phyloP scores from a whole-genome alignment of 2,113 vertebrate species.

The Paramisgurnus dabryanus region DNA sequence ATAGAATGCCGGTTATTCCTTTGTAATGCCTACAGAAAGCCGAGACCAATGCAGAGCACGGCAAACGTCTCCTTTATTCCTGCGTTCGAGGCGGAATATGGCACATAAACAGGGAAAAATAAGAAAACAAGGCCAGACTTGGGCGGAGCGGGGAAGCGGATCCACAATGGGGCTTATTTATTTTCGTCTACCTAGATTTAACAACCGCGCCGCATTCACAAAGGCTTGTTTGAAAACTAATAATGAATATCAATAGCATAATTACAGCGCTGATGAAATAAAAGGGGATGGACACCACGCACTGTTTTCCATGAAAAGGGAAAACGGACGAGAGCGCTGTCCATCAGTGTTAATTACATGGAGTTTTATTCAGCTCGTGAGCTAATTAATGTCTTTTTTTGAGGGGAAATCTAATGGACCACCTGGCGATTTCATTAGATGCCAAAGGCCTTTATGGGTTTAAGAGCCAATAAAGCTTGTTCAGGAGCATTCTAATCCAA shows the following conservation, averaged over 20 bases:
- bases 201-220: constrained; percentile 33
- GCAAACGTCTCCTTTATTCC: too few relatives aligned
- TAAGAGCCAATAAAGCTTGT: constrained; percentile 50
- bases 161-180: constrained; percentile 30
- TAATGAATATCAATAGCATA: constrained; percentile 60
- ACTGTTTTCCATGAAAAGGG: constrained; percentile 47
- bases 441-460: constrained; percentile 46
- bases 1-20: constrained; percentile 44
- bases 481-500: constrained; percentile 45
- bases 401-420: constrained; percentile 59
- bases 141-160: constrained; percentile 43
- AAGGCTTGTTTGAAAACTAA: constrained; percentile 53
- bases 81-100: constrained; percentile 43
- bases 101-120: constrained; percentile 47
- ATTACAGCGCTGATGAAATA: constrained; percentile 57
- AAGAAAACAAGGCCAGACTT: constrained; percentile 36
- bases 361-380: constrained; percentile 65
- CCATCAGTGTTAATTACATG: constrained; percentile 61
- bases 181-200: constrained; percentile 54
- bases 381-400: constrained; percentile 70
- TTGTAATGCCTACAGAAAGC: constrained; percentile 48
- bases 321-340: constrained; percentile 28
- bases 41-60: constrained; percentile 29
- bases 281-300: constrained; percentile 58
- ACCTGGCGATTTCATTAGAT: constrained; percentile 63